Percentiles rank a stretch among this genome's conserved stretches.
Evolutionary conservation across 2,888 invertebrate genomes (phyloP).

Genomic region (Zhengitettix transpicula): DNA sequence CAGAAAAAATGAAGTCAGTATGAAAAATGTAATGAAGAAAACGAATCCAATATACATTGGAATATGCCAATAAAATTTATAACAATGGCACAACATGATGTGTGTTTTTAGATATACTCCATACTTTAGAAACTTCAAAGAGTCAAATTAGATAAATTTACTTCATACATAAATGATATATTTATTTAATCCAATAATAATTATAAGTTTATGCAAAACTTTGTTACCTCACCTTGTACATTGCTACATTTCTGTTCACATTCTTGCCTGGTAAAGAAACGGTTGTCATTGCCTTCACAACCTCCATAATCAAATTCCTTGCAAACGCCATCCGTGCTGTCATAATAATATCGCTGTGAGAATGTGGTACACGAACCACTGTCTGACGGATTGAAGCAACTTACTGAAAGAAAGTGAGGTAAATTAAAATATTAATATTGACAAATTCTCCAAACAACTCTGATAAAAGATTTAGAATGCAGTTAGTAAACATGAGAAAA

Average conservation of each 20-base stretch:
- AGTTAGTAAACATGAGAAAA: not conserved
- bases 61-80: too few species aligned
- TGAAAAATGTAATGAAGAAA: too few species aligned
- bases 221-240: slow-evolving; percentile 33
- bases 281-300: slow-evolving; percentile 67
- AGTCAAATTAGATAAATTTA: too few species aligned
- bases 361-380: slow-evolving; percentile 45
- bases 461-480: not conserved
- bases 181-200: too few species aligned
- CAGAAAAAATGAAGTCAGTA: too few species aligned
- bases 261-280: slow-evolving; percentile 48
- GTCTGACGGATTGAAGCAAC: slow-evolving; percentile 49
- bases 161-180: too few species aligned
- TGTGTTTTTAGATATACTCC: too few species aligned
- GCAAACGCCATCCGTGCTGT: slow-evolving; percentile 53
- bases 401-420: slow-evolving; percentile 29
- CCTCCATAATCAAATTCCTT: slow-evolving; percentile 65
- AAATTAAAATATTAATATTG: not conserved
- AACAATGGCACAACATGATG: too few species aligned
- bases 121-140: too few species aligned
- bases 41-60: too few species aligned
- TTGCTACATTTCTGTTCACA: slow-evolving; percentile 53
- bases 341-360: slow-evolving; percentile 51
- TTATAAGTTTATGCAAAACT: not conserved
- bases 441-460: too few species aligned